Evolutionary conservation across 2,888 invertebrate species (phyloP).

Genomic region (Oscheius sp.): DNA sequence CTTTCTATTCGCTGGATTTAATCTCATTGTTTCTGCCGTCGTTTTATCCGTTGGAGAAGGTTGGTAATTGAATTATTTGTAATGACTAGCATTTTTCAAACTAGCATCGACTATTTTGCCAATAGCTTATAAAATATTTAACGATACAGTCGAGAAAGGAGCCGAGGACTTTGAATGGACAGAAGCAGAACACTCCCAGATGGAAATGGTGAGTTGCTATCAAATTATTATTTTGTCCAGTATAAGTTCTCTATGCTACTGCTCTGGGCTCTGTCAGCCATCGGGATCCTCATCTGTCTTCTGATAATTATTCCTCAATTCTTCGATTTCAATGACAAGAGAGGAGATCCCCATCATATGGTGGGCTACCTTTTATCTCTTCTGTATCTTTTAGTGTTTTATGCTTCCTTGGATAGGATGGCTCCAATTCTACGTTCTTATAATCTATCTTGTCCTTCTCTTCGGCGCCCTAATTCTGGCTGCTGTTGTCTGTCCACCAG

Average conservation of each 20-base stretch:
- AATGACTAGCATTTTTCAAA: conserved; percentile 40
- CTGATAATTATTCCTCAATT: conserved; percentile 65
- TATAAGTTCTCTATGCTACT: conserved; percentile 58
- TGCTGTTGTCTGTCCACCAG: conserved; percentile 45
- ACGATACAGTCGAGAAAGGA: conserved; percentile 58
- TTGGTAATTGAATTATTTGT: neutral
- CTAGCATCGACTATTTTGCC: conserved; percentile 47
- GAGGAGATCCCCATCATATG: conserved; percentile 59
- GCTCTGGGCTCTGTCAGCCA: conserved; percentile 59
- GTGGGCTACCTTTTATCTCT: conserved; percentile 35
- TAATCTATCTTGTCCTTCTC: conserved; percentile 37
- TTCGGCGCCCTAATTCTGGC: conserved; percentile 43
- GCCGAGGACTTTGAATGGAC: conserved; percentile 52
- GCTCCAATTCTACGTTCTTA: conserved; percentile 40
- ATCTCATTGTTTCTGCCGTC: conserved; percentile 57
- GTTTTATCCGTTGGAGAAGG: conserved; percentile 58
- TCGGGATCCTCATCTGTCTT: conserved; percentile 57
- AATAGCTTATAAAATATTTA: conserved; percentile 59
- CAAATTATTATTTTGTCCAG: conserved; percentile 33
- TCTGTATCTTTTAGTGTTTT: conserved; percentile 42
- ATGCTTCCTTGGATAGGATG: conserved; percentile 45
- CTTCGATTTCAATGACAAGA: conserved; percentile 60
- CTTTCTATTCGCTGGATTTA: conserved; percentile 61
- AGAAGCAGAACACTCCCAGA: conserved; percentile 36
- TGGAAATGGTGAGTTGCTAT: conserved; percentile 43